Evolutionary conservation across 2,888 invertebrate genomes (phyloP).

Genomic region (Arge pagana): DNA sequence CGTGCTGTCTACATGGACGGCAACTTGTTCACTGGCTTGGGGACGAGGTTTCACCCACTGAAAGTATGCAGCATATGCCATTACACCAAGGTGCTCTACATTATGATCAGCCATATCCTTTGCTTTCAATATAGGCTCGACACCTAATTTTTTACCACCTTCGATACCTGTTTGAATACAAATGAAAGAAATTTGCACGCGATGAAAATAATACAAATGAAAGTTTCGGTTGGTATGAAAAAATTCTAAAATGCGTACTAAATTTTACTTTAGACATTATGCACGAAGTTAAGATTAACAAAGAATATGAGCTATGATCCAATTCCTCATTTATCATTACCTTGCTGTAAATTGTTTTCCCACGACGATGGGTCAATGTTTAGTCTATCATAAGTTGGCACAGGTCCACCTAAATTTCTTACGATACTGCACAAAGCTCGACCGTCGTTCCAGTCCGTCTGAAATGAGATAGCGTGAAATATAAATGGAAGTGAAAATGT

Average conservation of each 20-base stretch:
- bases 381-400: slow-evolving; percentile 79
- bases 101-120: slow-evolving; percentile 94
- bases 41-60: slow-evolving; percentile 87
- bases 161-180: slow-evolving; percentile 61
- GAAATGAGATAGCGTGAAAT: slow-evolving; percentile 42
- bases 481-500: slow-evolving; percentile 13
- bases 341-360: slow-evolving; percentile 81
- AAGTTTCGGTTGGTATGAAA: too few species aligned
- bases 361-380: slow-evolving; percentile 77
- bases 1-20: slow-evolving; percentile 79
- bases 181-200: not conserved
- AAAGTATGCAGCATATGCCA: slow-evolving; percentile 95
- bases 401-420: slow-evolving; percentile 85
- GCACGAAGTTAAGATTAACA: not conserved
- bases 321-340: slow-evolving; percentile 51
- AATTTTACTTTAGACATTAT: not conserved
- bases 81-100: slow-evolving; percentile 94
- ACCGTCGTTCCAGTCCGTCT: slow-evolving; percentile 98
- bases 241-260: too few species aligned
- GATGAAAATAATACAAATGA: too few species aligned
- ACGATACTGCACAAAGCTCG: slow-evolving; percentile 86
- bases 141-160: slow-evolving; percentile 70
- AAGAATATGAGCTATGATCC: not conserved
- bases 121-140: slow-evolving; percentile 87
- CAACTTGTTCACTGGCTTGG: slow-evolving; percentile 80